Base-by-base conservation (phyloP, 2,888 invertebrate genomes). In the Drosophila formosana region DNA sequence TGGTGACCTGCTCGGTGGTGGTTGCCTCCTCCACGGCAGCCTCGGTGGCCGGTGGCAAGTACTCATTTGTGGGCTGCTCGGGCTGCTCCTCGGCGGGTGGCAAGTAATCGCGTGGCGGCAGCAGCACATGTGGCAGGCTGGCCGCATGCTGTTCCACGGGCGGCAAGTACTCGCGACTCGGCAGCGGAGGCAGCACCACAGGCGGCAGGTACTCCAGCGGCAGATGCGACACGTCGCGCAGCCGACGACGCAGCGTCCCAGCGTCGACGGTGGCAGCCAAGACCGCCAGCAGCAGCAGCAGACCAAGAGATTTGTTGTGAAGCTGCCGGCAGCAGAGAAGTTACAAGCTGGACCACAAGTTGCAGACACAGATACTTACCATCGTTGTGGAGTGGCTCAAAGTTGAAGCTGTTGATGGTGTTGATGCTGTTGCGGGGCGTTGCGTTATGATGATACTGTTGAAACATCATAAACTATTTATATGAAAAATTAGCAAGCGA, bases 161-260 rank as follows among this genome's bases (percentile, higher is more conserved):
- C 30, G 91, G 91, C 70, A 91, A 66, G 13, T 90, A 91, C 32
- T 90, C 70, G 30, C 82, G 88, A 51, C 85, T 89, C 3, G 63
- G 78, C 65, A 75, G 43, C 51, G 91, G 91, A 41, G 90, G 90
- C 58, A 90, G 37, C 60, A 63, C 66, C 69, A 86, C 72, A 52
- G 91, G 83, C 43, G 91, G 80, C 84, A 91, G 64, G 58, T 91
- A 79, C 50, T 83, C 86, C 39, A 84, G 28, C 3, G 83, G 86
- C 69, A 90, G 52, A 46, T 91, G 90, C 3, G 91, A 89, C 1
- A 91, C 91, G 78, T 91, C 90, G 9, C 91, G 91, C 28, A 88
- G 84, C 18, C 67, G 69, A 45, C 89, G 75, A 60, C 39, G 39
- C 13, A 82, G 55, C 23, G 55, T 34, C 1, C 28, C 68, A 5